Evolutionary conservation across 2,888 invertebrate species (phyloP), one percentile per base, ranked within the genome.

Genomic region (Leptinotarsa tumamoca): DNA sequence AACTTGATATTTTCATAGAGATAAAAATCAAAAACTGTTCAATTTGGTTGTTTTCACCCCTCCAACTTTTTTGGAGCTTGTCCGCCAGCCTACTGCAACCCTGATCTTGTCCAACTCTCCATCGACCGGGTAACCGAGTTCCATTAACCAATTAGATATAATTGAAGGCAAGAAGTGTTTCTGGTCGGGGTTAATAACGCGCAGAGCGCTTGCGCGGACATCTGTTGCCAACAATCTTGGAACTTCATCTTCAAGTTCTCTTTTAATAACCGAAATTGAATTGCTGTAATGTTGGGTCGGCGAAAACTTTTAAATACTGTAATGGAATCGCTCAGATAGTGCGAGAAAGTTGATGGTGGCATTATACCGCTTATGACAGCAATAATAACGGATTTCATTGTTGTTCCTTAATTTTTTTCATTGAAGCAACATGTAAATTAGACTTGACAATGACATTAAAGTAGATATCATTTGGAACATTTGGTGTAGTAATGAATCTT

Each of bases 91-190:
- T 58, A 58, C 52, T 68, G 80, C 74, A 84, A 85, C 86, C 87
- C 87, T 87, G 87, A 87, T 87, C 87, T 87, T 85, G 87, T 87
- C 87, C 87, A 87, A 87, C 86, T 86, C 86, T 87, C 84, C 85
- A 87, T 87, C 87, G 87, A 87, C 87, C 87, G 84, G 84, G 83
- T 87, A 87, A 87, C 87, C 87, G 85, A 87, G 83, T 85, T 85
- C 84, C 84, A 84, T 81, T 75, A 82, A 80, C 81, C 83, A 84
- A 87, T 87, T 87, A 88, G 85, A 84, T 84, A 85, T 88, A 87
- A 88, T 87, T 87, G 79, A 66, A 63, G 68, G 51, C 27, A 43
- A 67, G 69, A 74, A 71, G 75, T 78, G 73, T 75, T 78, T 72
- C 71, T 68, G 27, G 52, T 33, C 50, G 23, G 68, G 54, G 27